Conservation (phyloP, 2,113 vertebrate genomes). For the Stercorarius parasiticus region DNA sequence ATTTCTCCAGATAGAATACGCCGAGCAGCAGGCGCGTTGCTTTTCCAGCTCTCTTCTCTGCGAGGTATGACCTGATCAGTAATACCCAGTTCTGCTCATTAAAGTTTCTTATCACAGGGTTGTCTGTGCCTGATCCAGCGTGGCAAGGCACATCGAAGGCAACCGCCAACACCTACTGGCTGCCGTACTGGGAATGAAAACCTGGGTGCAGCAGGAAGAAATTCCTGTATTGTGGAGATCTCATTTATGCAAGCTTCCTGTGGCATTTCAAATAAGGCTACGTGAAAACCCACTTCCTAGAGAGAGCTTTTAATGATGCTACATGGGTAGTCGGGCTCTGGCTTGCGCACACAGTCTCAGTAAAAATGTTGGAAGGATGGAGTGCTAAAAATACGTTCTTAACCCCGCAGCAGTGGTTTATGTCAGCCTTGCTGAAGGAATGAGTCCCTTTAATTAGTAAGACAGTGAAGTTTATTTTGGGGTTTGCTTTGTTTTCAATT, state of each 20-base stretch:
- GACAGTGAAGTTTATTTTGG: conserved; percentile 19
- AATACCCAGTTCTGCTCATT: neutral
- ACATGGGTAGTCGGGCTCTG: neutral
- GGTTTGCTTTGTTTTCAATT: conserved; percentile 22
- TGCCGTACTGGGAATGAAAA: neutral
- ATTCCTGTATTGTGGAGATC: neutral
- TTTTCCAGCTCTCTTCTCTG: neutral
- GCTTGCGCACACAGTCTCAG: neutral
- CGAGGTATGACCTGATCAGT: neutral
- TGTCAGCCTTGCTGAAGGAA: conserved; percentile 20
- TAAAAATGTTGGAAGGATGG: neutral
- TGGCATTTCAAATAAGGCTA: neutral
- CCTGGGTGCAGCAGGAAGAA: neutral
- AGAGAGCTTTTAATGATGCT: neutral
- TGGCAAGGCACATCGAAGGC: no score
- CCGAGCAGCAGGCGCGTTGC: rapidly evolving
- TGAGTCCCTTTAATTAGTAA: conserved; percentile 29
- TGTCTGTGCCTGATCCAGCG: neutral
- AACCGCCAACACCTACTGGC: neutral
- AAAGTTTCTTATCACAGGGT: neutral
- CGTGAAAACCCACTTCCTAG: neutral
- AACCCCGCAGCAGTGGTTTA: neutral
- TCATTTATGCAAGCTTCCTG: neutral
- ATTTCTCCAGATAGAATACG: neutral
- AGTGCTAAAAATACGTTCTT: neutral